Conservation (phyloP, 2,113 vertebrate genomes). For the Cyanoderma ruficeps region DNA sequence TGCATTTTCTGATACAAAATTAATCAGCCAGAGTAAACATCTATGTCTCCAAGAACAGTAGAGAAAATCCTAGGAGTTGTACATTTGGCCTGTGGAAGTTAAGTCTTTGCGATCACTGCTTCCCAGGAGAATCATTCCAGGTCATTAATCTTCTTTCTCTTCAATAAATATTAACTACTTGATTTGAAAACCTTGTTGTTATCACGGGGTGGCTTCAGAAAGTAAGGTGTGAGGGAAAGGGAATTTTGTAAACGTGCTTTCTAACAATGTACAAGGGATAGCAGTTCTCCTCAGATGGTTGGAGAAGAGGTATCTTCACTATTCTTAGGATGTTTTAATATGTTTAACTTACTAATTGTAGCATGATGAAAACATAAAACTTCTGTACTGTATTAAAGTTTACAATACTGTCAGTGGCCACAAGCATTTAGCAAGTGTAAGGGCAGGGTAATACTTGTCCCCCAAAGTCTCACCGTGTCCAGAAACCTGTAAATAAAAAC, state of each 20-base stretch:
- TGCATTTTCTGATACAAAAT: not conserved
- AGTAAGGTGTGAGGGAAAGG: not conserved
- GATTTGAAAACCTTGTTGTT: not conserved
- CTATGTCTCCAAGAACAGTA: not conserved
- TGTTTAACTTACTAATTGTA: not conserved
- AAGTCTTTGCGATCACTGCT: not conserved
- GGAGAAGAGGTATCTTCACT: not conserved
- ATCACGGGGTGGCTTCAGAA: not conserved
- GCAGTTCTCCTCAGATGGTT: not conserved
- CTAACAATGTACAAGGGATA: not conserved
- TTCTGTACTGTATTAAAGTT: not conserved
- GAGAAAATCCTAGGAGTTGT: not conserved
- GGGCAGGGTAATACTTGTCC: not conserved
- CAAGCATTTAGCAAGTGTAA: not conserved
- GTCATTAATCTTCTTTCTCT: not conserved
- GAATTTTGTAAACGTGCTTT: not conserved
- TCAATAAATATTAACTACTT: not conserved
- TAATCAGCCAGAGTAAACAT: not conserved
- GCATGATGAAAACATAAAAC: not conserved
- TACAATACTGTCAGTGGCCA: not conserved
- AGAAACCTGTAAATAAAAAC: not conserved
- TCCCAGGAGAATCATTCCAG: not conserved
- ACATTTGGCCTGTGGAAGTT: not conserved
- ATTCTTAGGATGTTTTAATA: not conserved
- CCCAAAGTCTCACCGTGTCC: fast-evolving